phyloP scores from a whole-genome alignment of 2,113 vertebrate genomes.

The Amia ocellicauda region DNA sequence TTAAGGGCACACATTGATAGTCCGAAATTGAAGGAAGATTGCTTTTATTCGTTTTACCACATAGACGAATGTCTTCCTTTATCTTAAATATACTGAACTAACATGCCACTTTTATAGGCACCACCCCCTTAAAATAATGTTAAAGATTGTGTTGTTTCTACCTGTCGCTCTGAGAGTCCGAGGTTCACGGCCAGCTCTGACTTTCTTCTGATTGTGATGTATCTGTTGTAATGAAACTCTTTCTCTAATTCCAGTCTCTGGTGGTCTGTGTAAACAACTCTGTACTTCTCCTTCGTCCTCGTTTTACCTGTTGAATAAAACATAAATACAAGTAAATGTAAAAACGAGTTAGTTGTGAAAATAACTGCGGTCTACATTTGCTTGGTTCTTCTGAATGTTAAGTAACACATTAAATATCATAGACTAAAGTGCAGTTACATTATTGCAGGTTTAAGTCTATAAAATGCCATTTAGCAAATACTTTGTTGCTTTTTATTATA shows the following conservation, averaged over 20 bases:
- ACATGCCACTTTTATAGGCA: not conserved
- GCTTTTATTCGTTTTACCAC: too few relatives aligned
- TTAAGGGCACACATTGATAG: too few relatives aligned
- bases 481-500: too few relatives aligned
- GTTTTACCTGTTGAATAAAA: slow-evolving; percentile 78
- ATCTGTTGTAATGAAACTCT: slow-evolving; percentile 94
- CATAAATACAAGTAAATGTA: not conserved
- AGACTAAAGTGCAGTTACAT: too few relatives aligned
- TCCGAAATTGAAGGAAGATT: too few relatives aligned
- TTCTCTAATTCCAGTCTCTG: slow-evolving; percentile 93
- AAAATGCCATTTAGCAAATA: too few relatives aligned
- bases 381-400: too few relatives aligned
- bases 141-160: slow-evolving; percentile 48
- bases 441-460: too few relatives aligned
- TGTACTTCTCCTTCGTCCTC: slow-evolving; percentile 95
- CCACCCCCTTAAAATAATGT: not conserved
- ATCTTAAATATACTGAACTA: not conserved
- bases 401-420: too few relatives aligned
- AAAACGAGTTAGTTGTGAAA: too few relatives aligned
- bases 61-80: too few relatives aligned
- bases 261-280: slow-evolving; percentile 91
- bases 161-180: slow-evolving; percentile 94
- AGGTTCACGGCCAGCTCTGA: slow-evolving; percentile 87
- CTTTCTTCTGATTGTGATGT: slow-evolving; percentile 91
- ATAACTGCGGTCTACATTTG: too few relatives aligned